Conservation (phyloP, 1,140 invertebrate genomes). For the Orchestia grillus region DNA sequence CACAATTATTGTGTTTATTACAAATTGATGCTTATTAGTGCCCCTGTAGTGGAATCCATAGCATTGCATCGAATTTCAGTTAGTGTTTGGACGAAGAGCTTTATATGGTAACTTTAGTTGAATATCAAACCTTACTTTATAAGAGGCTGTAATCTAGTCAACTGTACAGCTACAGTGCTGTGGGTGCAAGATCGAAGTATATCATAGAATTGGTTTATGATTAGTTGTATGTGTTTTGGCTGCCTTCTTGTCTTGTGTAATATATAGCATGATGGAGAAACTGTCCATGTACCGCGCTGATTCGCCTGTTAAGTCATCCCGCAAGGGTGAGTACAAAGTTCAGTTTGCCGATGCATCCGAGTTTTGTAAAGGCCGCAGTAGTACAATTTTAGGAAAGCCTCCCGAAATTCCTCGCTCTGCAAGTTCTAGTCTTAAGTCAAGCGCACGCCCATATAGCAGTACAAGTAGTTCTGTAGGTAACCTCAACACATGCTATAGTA, state of each 20-base stretch:
- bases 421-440: slow-evolving; percentile 64
- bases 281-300: slow-evolving; percentile 60
- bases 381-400: slow-evolving; percentile 65
- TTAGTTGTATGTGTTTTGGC: slow-evolving; percentile 61
- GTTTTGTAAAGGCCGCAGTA: slow-evolving; percentile 57
- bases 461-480: slow-evolving; percentile 61
- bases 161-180: not conserved
- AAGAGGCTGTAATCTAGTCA: slow-evolving; percentile 48
- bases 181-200: slow-evolving; percentile 16
- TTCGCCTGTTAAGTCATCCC: slow-evolving; percentile 61
- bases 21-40: not conserved
- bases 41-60: not conserved
- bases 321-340: slow-evolving; percentile 65
- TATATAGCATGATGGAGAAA: slow-evolving; percentile 62
- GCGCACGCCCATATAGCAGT: slow-evolving; percentile 64
- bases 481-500: slow-evolving; percentile 39
- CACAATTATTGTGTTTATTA: not conserved
- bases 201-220: not conserved
- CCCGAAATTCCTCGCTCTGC: slow-evolving; percentile 65
- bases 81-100: not conserved
- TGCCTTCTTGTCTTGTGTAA: slow-evolving; percentile 33
- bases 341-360: slow-evolving; percentile 65
- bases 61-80: not conserved
- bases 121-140: not conserved
- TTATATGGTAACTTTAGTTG: slow-evolving; percentile 16